Evolutionary conservation across 2,797 vertebrate genomes (phyloP).

Genomic region (Rhabdophis nuchalis): DNA sequence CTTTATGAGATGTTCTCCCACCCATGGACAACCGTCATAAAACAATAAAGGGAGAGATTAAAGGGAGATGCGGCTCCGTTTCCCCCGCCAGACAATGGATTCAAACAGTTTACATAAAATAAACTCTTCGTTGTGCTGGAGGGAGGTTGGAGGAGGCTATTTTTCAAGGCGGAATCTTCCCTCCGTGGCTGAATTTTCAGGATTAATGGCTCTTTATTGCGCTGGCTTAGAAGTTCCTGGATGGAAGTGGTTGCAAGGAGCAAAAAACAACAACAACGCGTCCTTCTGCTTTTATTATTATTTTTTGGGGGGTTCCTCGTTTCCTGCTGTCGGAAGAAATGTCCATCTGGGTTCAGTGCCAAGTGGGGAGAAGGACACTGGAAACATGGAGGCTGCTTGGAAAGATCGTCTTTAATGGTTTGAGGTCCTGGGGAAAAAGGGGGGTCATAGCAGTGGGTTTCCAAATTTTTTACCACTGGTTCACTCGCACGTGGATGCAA

Average conservation of each 20-base stretch:
- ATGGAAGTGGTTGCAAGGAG: background rate
- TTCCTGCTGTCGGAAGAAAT: background rate
- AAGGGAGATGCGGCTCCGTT: slow-evolving; percentile 65
- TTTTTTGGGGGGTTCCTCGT: too few species aligned
- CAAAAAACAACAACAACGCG: too few species aligned
- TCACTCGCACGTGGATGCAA: too few species aligned
- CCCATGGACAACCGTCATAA: slow-evolving; percentile 62
- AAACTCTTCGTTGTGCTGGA: background rate
- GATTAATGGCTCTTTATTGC: background rate
- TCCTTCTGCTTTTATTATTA: background rate
- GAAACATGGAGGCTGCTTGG: too few species aligned
- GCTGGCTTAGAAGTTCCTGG: background rate
- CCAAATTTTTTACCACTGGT: too few species aligned
- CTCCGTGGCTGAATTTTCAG: background rate
- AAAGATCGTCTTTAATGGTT: too few species aligned
- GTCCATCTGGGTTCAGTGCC: too few species aligned
- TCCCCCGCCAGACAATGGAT: slow-evolving; percentile 59
- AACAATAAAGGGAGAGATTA: slow-evolving; percentile 60
- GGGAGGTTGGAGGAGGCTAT: background rate
- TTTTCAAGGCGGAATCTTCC: slow-evolving; percentile 7
- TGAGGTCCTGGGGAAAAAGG: too few species aligned
- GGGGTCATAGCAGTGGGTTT: too few species aligned
- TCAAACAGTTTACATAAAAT: slow-evolving; percentile 69
- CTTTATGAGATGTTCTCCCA: slow-evolving; percentile 52
- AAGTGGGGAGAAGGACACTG: too few species aligned